Evolutionary conservation across 2,113 vertebrate species (phyloP), one percentile per base, ranked within the genome.

Genomic region (Polypterus senegalus): DNA sequence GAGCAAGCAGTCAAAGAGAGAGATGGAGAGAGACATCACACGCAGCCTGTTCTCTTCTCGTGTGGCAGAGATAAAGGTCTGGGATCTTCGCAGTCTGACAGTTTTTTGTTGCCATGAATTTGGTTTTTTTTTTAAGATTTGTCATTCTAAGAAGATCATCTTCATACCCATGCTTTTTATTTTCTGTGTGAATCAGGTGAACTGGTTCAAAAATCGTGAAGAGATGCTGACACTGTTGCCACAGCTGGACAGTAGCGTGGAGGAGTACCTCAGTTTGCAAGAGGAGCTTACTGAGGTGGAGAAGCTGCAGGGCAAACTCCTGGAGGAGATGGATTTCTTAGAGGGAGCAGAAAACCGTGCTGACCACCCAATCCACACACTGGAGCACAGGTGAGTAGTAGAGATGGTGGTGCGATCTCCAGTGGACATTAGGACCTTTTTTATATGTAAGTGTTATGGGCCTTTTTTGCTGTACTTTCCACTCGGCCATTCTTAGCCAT

Each of bases 131-230:
- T 74, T 67, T 70, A 7, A 27, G 49, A 27, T 57, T 10, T 45
- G 43, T 45, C 1, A 2, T 6, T 44, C 27, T 27, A 27, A 27
- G 27, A 27, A 27, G 27, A 27, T 27, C 27, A 27, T 27, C 27
- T 55, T 55, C 54, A 10, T n/a, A n/a, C 54, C 4, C 27, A 4
- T 55, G 10, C 10, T 27, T 27, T 27, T 27, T 27, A 9, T 3
- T 46, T 46, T 46, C 27, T 27, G 27, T 27, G 27, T 27, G 27
- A 27, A 27, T 49, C 71, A 99, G 96, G 96, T 99, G 62, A 98
- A 98, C 79, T 99, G 96, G 96, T 97, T 99, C 71, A 98, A 97
- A 76, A 99, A 98, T 68, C 89, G 93, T 9, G 96, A 99, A 3
- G 96, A 99, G 76, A 97, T 99, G 93, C 79, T 94, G 65, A 76